phyloP scores from a whole-genome alignment of 2,113 vertebrate genomes.

The Dromiciops gliroides region DNA sequence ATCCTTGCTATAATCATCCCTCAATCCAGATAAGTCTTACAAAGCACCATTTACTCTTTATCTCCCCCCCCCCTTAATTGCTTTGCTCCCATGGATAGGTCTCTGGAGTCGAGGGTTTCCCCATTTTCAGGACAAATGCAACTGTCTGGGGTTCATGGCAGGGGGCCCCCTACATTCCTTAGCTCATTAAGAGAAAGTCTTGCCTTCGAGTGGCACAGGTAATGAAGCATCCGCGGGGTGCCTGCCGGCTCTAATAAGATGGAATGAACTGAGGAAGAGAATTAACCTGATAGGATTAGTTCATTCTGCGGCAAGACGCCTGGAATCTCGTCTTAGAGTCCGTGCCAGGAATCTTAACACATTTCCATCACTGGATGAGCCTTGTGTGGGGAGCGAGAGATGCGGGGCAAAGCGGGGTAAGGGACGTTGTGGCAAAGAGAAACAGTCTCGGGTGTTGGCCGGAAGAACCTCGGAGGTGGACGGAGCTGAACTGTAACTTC shows the following conservation, averaged over 20 bases:
- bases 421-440: not conserved
- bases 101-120: not conserved
- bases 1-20: not conserved
- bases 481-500: not conserved
- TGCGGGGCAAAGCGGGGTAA: not conserved
- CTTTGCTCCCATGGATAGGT: not conserved
- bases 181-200: constrained; percentile 76
- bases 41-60: not conserved
- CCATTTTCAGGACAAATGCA: not conserved
- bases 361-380: constrained; percentile 12
- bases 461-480: not conserved
- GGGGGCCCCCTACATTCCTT: not conserved
- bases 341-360: constrained; percentile 77
- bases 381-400: not conserved
- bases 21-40: not conserved
- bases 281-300: constrained; percentile 83
- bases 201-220: constrained; percentile 79
- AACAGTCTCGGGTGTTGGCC: not conserved
- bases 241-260: constrained; percentile 82
- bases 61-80: rapidly evolving
- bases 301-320: constrained; percentile 74
- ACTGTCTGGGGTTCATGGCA: not conserved
- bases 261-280: constrained; percentile 81
- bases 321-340: constrained; percentile 54
- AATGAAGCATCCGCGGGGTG: constrained; percentile 81